These are phyloP conservation scores for Neoitamus cyanurus DNA, from an alignment of 2,888 invertebrate genomes.

Conservation along the genomic window DNA sequence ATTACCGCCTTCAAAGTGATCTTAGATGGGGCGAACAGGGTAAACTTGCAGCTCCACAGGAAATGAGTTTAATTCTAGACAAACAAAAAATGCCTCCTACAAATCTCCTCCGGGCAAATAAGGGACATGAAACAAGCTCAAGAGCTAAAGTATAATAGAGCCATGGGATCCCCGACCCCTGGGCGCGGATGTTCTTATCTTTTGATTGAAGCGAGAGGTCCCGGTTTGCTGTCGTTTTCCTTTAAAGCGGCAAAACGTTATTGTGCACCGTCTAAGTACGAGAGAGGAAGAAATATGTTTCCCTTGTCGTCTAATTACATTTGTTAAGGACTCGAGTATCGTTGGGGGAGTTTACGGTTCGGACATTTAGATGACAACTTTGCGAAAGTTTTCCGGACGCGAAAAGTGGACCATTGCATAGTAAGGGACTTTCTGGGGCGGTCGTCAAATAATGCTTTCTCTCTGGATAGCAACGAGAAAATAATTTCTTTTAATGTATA, in stretches of 20 bases:
- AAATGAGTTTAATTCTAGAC: slow-evolving; percentile 2
- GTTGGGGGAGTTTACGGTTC: neutral
- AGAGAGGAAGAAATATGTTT: slow-evolving; percentile 11
- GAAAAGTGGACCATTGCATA: neutral
- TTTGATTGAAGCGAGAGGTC: slow-evolving; percentile 3
- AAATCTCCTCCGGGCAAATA: slow-evolving; percentile 2
- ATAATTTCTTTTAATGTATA: slow-evolving; percentile 10
- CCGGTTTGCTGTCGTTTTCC: neutral
- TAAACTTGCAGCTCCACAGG: neutral
- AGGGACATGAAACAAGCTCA: neutral
- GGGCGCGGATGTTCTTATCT: neutral
- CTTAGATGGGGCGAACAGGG: neutral
- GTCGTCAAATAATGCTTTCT: neutral
- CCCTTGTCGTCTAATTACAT: slow-evolving; percentile 5
- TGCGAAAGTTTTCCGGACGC: neutral
- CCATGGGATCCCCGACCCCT: neutral
- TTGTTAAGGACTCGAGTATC: neutral
- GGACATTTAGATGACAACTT: neutral
- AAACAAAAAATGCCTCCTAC: neutral
- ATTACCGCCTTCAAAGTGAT: neutral
- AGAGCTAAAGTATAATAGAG: neutral
- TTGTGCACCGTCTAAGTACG: neutral
- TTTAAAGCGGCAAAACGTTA: neutral
- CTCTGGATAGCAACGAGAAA: neutral
- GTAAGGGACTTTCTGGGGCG: neutral